Evolutionary conservation across 2,888 invertebrate genomes (phyloP), one percentile per base, ranked within the genome.

Genomic region (Caenorhabditis afra): DNA sequence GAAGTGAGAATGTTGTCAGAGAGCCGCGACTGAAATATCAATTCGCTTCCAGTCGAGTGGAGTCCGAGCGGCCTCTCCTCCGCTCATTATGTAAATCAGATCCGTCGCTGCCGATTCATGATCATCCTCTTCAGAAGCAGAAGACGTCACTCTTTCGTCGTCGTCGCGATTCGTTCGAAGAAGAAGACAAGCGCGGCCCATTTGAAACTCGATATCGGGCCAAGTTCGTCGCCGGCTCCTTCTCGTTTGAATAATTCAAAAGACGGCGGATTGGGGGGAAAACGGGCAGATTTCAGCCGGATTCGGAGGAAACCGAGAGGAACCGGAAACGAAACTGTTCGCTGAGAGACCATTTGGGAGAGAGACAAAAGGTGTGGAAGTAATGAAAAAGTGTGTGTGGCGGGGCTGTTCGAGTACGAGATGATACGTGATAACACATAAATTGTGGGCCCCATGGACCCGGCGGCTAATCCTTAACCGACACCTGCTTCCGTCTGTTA

Each of bases 351-450:
- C n/a, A n/a, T n/a, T n/a, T n/a, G n/a, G n/a, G n/a, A 41, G 11
- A 41, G 39, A 52, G 59, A 53, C 52, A 53, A 53, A 59, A 53
- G 29, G 29, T 5, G 29, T 3, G 29, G 7, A 29, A 62, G 62
- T 55, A 71, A 62, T 71, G 55, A 62, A 57, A 70, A 62, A 14
- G 57, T 71, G 62, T 57, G 47, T 59, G 61, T 70, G 70, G n/a
- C 23, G 61, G n/a, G n/a, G 55, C 57, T 67, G 58, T 58, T 57
- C 67, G 16, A 49, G 50, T 58, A 57, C 58, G 14, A n/a, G 57
- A 41, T 44, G 67, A 53, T 71, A 71, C 71, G 71, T 71, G 71
- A 71, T 62, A 71, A 71, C 71, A 71, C 71, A 71, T 71, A 71
- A 62, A 71, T 71, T 71, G 62, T 71, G 49, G 14, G 16, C 39